Evolutionary conservation across 2,113 vertebrate species (phyloP), one percentile per base, ranked within the genome.

Genomic region (Prionailurus viverrinus): DNA sequence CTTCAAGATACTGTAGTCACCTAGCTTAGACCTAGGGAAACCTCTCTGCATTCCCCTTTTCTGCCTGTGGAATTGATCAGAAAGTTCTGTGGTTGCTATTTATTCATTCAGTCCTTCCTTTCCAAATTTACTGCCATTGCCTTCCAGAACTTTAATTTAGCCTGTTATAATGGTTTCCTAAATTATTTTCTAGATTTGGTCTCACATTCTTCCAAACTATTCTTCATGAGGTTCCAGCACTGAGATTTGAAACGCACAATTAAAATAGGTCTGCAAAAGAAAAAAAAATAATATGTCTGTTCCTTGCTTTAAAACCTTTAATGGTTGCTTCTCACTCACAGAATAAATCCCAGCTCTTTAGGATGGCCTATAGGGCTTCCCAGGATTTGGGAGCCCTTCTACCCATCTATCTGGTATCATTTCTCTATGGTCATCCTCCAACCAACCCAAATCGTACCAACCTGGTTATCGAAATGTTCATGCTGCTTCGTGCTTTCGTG

Each of bases 141-240:
- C 68, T 95, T 68, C 79, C 0, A 93, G 63, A 97, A 45, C 15
- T 66, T 95, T 79, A 48, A 73, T 91, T 74, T 85, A 53, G 33
- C n/a, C 51, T 89, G n/a, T n/a, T 95, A 21, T 69, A 92, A 95
- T 74, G 8, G 41, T 84, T 96, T 95, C 41, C 96, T 36, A 94
- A 89, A 66, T 93, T 11, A n/a, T 89, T 93, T 94, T 78, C 65
- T 96, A 41, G 63, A 48, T 94, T 97, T 97, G 31, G n/a, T 41
- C n/a, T 81, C 85, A 96, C 8, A 80, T 36, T 93, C 29, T 90
- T 86, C 76, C 68, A 92, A 79, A 86, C 15, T 73, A 66, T 65
- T 41, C 79, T 84, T 96, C 58, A 82, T 79, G 33, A 3, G 81
- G 41, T 71, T 82, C 41, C 29, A 78, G 41, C 41, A 83, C 1